These are phyloP conservation scores for Enteromius paludinosus DNA, from an alignment of 2,797 vertebrate genomes.

Conservation along the genomic window DNA sequence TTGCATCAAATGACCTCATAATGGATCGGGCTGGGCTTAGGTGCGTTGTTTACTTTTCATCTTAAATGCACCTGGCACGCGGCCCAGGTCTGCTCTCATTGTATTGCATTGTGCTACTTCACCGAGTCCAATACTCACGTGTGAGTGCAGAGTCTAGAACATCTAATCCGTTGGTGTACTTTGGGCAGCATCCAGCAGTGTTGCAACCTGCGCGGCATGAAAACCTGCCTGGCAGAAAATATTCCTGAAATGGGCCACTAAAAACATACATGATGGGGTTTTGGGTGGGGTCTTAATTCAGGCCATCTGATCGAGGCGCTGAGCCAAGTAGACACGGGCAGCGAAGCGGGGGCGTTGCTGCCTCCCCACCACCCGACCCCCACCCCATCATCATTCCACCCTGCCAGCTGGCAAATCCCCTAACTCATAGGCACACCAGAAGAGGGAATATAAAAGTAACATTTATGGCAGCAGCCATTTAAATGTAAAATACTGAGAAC, in stretches of 20 bases:
- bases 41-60: slow-evolving; percentile 30
- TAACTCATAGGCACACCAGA: slow-evolving; percentile 65
- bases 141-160: slow-evolving; percentile 20
- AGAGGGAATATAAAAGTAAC: slow-evolving; percentile 73
- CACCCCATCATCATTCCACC: slow-evolving; percentile 30
- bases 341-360: slow-evolving; percentile 70
- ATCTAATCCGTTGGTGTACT: neutral
- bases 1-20: slow-evolving; percentile 25
- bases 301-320: slow-evolving; percentile 52
- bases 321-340: slow-evolving; percentile 70
- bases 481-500: slow-evolving; percentile 72
- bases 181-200: neutral
- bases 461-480: slow-evolving; percentile 71
- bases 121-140: neutral
- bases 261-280: slow-evolving; percentile 11
- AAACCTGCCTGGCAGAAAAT: neutral
- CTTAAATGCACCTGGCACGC: slow-evolving; percentile 21
- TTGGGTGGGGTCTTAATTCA: slow-evolving; percentile 41
- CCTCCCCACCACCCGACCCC: slow-evolving; percentile 61
- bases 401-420: slow-evolving; percentile 72
- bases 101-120: slow-evolving; percentile 22
- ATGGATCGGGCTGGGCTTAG: slow-evolving; percentile 32
- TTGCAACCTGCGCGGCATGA: neutral
- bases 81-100: slow-evolving; percentile 14
- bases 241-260: slow-evolving; percentile 3